These are phyloP conservation scores for Fukomys damarensis DNA, from an alignment of 2,113 vertebrate species.

Conservation along the genomic window DNA sequence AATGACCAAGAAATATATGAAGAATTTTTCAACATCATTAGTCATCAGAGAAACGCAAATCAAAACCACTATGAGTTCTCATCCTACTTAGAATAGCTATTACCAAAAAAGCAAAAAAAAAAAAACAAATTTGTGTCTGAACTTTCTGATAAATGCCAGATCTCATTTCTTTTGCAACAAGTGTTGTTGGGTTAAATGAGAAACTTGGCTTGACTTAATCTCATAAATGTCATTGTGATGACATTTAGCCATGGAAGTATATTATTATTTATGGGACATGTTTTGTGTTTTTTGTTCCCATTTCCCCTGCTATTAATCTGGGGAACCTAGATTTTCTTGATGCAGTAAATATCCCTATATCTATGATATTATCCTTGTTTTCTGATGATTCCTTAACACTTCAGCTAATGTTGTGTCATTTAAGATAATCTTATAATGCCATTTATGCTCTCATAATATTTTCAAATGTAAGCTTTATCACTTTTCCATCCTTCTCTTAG, in stretches of 20 bases:
- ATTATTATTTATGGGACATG: constrained; percentile 30
- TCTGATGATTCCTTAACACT: background rate
- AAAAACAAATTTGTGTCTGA: constrained; percentile 12
- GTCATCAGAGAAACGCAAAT: background rate
- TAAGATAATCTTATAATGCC: background rate
- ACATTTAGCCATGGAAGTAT: constrained; percentile 40
- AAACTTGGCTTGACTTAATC: constrained; percentile 13
- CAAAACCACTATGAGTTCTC: background rate
- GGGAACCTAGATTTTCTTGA: constrained; percentile 23
- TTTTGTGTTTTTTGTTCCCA: constrained; percentile 48
- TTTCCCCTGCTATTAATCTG: constrained; percentile 31
- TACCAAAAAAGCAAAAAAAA: background rate
- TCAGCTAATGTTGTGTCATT: background rate
- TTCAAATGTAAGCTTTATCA: background rate
- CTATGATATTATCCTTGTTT: background rate
- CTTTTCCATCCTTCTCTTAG: background rate
- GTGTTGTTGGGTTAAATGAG: background rate
- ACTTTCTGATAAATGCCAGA: background rate
- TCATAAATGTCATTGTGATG: constrained; percentile 42
- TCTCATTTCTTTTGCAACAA: background rate
- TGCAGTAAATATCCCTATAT: constrained; percentile 26
- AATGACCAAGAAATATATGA: background rate
- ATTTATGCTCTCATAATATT: background rate
- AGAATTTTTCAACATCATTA: background rate
- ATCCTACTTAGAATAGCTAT: background rate